A percentile compares a stretch with the other conserved stretches of the same genome.
phyloP scores from a whole-genome alignment of 2,888 invertebrate species.

The Glaucopsyche alexis region DNA sequence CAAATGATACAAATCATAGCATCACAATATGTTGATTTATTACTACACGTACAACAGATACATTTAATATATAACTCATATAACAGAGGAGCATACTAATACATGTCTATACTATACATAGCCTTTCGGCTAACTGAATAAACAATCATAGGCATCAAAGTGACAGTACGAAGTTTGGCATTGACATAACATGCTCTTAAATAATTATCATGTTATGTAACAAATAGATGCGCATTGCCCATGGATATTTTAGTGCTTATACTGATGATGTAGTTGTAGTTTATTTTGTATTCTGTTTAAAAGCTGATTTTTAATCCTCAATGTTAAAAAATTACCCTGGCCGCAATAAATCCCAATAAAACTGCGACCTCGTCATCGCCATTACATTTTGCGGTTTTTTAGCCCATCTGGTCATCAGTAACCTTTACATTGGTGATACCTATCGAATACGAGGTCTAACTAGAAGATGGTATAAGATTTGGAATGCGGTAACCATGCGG shows the following conservation, averaged over 20 bases:
- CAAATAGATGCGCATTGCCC: background rate
- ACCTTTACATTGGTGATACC: background rate
- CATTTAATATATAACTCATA: too few species aligned
- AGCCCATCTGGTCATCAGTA: background rate
- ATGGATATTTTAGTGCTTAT: background rate
- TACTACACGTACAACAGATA: too few species aligned
- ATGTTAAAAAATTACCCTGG: constrained; percentile 17
- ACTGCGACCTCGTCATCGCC: constrained; percentile 1
- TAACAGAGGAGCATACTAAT: too few species aligned
- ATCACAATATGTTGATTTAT: too few species aligned
- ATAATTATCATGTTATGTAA: too few species aligned
- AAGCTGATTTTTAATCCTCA: constrained; percentile 20
- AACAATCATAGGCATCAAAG: too few species aligned
- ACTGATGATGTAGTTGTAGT: background rate
- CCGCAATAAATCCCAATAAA: constrained; percentile 20
- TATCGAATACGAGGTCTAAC: background rate
- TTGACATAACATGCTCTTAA: too few species aligned
- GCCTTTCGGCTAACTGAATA: too few species aligned
- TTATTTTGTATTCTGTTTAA: constrained; percentile 7
- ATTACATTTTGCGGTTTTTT: constrained; percentile 4
- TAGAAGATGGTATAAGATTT: background rate
- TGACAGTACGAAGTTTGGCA: too few species aligned
- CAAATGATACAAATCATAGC: too few species aligned
- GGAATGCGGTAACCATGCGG: too few species aligned
- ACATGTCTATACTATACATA: too few species aligned